Percentiles rank a stretch among this genome's conserved stretches.
These are phyloP conservation scores for Periplaneta americana DNA, from an alignment of 1,140 invertebrate genomes.

Conservation along the genomic window DNA sequence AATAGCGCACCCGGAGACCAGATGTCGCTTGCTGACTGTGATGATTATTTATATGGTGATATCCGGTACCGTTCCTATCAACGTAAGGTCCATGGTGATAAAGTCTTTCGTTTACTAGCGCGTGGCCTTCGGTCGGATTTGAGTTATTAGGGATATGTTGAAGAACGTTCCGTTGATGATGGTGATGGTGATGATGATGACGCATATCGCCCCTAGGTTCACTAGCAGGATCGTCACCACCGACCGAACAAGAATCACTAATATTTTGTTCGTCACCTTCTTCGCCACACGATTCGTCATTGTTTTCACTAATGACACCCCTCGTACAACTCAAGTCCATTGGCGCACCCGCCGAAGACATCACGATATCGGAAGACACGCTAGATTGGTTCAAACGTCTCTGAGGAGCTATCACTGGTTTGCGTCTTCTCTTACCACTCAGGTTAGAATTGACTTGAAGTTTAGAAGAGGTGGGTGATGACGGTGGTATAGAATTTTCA, in stretches of 20 bases:
- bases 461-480: not conserved
- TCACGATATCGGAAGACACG: constrained; percentile 13
- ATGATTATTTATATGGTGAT: not conserved
- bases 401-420: constrained; percentile 1
- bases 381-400: not conserved
- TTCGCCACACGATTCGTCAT: not conserved
- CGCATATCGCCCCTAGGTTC: not conserved
- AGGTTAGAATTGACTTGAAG: not conserved
- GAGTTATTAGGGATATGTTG: not conserved
- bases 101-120: not conserved
- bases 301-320: not conserved
- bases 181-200: not conserved
- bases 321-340: constrained; percentile 18
- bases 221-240: not conserved
- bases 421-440: constrained; percentile 8
- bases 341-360: constrained; percentile 11
- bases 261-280: not conserved
- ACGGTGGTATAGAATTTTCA: constrained; percentile 1
- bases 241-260: not conserved
- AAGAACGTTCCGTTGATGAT: not conserved
- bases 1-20: not conserved
- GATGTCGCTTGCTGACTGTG: not conserved
- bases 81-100: not conserved
- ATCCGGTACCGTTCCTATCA: not conserved
- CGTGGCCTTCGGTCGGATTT: not conserved